phyloP scores from a whole-genome alignment of 2,113 vertebrate genomes.

The Zosterops borbonicus region DNA sequence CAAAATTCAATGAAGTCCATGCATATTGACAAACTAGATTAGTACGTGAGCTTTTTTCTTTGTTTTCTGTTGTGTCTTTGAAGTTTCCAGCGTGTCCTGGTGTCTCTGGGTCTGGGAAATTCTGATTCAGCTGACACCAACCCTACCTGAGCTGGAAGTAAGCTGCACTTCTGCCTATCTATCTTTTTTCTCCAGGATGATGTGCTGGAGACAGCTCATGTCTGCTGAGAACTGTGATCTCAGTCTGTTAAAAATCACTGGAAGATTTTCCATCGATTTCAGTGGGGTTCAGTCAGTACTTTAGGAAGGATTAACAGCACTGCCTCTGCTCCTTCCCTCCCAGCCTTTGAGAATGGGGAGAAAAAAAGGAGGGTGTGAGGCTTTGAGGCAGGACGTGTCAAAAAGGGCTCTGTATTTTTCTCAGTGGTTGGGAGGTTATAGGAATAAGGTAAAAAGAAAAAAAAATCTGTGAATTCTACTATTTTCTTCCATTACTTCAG shows the following conservation, averaged over 20 bases:
- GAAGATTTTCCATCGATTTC: background rate
- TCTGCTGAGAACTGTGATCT: background rate
- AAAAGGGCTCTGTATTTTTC: background rate
- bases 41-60: background rate
- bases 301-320: background rate
- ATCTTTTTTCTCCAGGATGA: background rate
- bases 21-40: slow-evolving; percentile 1
- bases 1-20: background rate
- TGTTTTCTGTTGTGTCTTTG: slow-evolving; percentile 7
- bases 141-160: background rate
- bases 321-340: background rate
- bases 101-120: background rate
- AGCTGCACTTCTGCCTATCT: background rate
- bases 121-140: background rate
- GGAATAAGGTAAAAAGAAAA: background rate
- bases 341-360: background rate
- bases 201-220: background rate
- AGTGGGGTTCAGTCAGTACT: background rate
- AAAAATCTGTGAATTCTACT: background rate
- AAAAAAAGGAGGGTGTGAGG: background rate
- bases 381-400: background rate
- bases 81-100: background rate
- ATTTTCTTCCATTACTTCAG: background rate
- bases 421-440: background rate
- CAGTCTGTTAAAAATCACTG: background rate